Conservation (phyloP, 2,888 invertebrate species). For the Drosophila eohydei region DNA sequence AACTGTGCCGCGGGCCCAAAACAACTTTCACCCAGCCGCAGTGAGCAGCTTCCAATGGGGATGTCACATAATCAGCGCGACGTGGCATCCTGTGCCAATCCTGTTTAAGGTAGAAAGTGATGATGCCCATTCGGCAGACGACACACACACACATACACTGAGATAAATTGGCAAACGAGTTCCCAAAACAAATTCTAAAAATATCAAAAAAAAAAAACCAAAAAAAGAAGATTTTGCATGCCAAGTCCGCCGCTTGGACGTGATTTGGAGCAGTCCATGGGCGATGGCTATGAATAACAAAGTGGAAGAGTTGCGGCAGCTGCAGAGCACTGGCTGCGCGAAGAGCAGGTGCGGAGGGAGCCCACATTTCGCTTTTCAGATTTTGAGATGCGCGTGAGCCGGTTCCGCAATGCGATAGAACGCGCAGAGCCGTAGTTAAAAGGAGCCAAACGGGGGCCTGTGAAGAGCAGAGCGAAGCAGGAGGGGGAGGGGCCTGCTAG, state of each 20-base stretch:
- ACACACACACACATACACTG: constrained; percentile 19
- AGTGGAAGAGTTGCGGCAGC: constrained; percentile 1
- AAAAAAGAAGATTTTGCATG: constrained; percentile 49
- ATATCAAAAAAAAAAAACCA: constrained; percentile 36
- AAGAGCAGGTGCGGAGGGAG: not conserved
- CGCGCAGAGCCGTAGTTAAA: not conserved
- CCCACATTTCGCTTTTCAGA: constrained; percentile 55
- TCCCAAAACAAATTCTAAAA: constrained; percentile 62
- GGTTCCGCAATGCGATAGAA: constrained; percentile 57
- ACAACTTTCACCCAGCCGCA: constrained; percentile 69
- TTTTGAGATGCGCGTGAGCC: constrained; percentile 48
- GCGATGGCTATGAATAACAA: constrained; percentile 60
- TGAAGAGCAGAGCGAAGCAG: not conserved
- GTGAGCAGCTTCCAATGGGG: constrained; percentile 26
- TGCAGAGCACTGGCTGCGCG: not conserved
- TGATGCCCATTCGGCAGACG: constrained; percentile 65
- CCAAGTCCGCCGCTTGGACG: constrained; percentile 39
- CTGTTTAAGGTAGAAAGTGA: constrained; percentile 76
- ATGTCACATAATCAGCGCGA: constrained; percentile 65
- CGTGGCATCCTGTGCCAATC: constrained; percentile 72
- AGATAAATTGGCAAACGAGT: constrained; percentile 59
- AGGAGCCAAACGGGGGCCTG: not conserved
- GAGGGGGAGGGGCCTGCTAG: not conserved
- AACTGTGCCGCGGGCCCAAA: constrained; percentile 62
- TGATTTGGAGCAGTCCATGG: constrained; percentile 63